phyloP scores from a whole-genome alignment of 2,113 vertebrate species.

The Numenius arquata region DNA sequence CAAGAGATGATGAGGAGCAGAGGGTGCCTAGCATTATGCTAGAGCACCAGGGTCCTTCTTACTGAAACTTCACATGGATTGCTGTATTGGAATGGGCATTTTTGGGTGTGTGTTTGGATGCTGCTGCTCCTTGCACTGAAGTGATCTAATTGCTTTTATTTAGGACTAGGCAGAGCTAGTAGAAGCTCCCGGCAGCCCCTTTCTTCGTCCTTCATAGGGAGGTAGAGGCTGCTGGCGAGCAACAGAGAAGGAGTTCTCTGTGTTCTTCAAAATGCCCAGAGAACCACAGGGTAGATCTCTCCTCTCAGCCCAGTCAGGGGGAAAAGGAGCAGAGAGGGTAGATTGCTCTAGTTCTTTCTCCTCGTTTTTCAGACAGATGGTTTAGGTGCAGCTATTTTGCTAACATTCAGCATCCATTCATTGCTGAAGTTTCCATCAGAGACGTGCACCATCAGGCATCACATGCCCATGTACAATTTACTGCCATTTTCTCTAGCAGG shows the following conservation, averaged over 20 bases:
- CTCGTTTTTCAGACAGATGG: background rate
- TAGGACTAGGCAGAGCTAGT: background rate
- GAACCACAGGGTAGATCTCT: background rate
- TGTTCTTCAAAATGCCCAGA: background rate
- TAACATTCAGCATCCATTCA: background rate
- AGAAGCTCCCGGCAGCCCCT: background rate
- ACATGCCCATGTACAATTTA: background rate
- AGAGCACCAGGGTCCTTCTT: background rate
- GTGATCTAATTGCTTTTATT: background rate
- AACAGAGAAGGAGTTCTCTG: background rate
- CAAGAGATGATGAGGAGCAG: background rate
- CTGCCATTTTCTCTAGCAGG: background rate
- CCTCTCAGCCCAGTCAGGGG: background rate
- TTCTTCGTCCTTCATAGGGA: background rate
- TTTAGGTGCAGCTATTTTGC: background rate
- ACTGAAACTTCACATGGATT: background rate
- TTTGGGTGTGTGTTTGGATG: background rate
- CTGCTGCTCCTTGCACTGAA: background rate
- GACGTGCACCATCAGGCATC: background rate
- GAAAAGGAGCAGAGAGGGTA: background rate
- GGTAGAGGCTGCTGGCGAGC: background rate
- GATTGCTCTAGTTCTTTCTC: background rate
- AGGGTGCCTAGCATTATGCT: background rate
- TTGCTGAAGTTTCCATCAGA: background rate
- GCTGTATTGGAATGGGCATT: background rate